Evolutionary conservation across 2,797 vertebrate genomes (phyloP), one percentile per base, ranked within the genome.

Genomic region (Sebastes vulpes): DNA sequence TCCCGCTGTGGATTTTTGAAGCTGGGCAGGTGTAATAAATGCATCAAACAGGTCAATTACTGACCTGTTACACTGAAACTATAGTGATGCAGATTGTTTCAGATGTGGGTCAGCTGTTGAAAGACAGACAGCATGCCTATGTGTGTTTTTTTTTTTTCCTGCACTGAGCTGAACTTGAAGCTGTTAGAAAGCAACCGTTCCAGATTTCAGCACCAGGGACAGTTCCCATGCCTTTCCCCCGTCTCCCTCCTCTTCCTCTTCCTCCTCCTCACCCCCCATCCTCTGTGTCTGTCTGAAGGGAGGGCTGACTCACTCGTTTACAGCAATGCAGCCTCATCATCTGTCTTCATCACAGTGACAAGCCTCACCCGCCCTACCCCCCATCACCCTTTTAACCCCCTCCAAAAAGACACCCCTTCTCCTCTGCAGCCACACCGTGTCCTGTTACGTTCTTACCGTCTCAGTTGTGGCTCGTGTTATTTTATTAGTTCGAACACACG

Each of bases 281-380:
- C 74, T 84, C 71, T 42, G 75, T 84, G 78, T 88, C 70, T 84
- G 65, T 84, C 35, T 78, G 78, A 87, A 72, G 74, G 80, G 89
- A 89, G 77, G 91, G 87, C 90, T 94, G 89, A 94, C 81, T 95
- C 94, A 91, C 89, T 84, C 83, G 67, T 93, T 93, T 90, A 93
- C 92, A 94, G 91, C 91, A 93, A 84, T 91, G 90, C 90, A 93
- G 92, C 90, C 87, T 93, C 88, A 90, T 90, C 89, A 92, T 94
- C 84, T 82, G 83, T 93, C 92, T 91, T 92, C 86, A 91, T 92
- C 86, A 84, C 81, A 12, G 38, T 88, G 88, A 93, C 84, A 84
- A 82, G 64, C 71, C 35, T 79, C 71, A 54, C 31, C 50, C 59
- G 18, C 35, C 31, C 35, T 28, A 29, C 10, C 59, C 23, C 46